Conservation (phyloP, 1,140 invertebrate genomes). For the Metopolophium dirhodum region DNA sequence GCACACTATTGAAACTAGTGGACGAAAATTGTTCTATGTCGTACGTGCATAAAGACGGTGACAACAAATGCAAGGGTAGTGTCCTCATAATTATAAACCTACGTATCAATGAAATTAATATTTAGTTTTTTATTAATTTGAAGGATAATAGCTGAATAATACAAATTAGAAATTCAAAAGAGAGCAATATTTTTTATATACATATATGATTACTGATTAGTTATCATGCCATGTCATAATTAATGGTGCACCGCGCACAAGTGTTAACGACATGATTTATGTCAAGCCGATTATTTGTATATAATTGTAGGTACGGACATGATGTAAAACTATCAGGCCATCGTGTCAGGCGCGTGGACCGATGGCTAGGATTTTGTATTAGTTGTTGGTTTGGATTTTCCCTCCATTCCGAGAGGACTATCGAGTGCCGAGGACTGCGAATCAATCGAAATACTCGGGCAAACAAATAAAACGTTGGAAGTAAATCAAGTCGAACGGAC, state of each 20-base stretch:
- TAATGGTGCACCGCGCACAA: not conserved
- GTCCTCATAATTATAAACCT: too few species aligned
- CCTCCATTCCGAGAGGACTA: not conserved
- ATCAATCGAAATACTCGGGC: conserved; percentile 23
- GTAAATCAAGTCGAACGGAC: conserved; percentile 26
- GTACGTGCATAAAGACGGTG: too few species aligned
- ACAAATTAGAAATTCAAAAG: not conserved
- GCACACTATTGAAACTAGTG: too few species aligned
- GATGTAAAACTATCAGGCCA: not conserved
- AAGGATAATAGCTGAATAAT: not conserved
- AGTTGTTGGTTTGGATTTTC: not conserved
- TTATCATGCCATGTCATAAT: not conserved
- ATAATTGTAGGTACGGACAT: not conserved
- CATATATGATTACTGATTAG: not conserved
- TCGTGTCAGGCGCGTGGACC: not conserved
- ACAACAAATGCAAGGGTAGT: too few species aligned
- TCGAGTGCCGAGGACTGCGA: not conserved
- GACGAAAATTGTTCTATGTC: too few species aligned
- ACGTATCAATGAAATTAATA: too few species aligned
- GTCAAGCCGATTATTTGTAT: not conserved
- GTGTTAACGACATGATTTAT: not conserved
- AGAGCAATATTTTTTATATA: not conserved
- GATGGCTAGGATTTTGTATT: conserved; percentile 6
- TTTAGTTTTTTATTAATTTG: too few species aligned
- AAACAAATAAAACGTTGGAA: conserved; percentile 25